phyloP scores from a whole-genome alignment of 2,113 vertebrate genomes.

The Gobius niger region DNA sequence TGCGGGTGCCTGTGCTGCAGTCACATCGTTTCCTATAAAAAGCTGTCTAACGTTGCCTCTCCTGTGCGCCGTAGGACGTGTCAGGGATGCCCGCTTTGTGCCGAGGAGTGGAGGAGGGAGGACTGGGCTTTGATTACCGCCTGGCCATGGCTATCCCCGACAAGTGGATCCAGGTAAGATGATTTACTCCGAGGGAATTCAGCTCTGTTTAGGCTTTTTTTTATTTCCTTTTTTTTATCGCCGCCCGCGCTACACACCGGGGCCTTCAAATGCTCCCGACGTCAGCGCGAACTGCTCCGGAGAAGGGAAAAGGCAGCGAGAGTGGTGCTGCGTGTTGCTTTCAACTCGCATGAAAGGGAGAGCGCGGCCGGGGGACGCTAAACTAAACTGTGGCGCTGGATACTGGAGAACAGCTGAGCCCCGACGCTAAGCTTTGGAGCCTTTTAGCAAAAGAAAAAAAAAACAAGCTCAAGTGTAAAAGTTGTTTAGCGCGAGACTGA shows the following conservation, averaged over 20 bases:
- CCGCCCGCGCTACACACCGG: not conserved
- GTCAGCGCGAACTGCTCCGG: not conserved
- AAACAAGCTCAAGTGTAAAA: slow-evolving; percentile 36
- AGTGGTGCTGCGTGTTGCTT: not conserved
- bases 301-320: slow-evolving; percentile 13
- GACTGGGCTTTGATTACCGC: slow-evolving; percentile 93
- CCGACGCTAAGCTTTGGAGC: slow-evolving; percentile 32
- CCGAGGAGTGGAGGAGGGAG: slow-evolving; percentile 84
- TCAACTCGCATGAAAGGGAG: slow-evolving; percentile 31
- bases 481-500: slow-evolving; percentile 3
- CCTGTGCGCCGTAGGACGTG: slow-evolving; percentile 83
- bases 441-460: not conserved
- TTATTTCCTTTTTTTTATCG: not conserved
- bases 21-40: slow-evolving; percentile 13
- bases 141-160: slow-evolving; percentile 97
- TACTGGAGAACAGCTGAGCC: slow-evolving; percentile 22
- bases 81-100: slow-evolving; percentile 97
- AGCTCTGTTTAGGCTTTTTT: not conserved
- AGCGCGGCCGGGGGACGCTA: slow-evolving; percentile 17
- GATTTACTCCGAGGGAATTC: slow-evolving; percentile 14
- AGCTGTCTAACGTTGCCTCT: slow-evolving; percentile 32
- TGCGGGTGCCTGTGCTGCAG: too few relatives aligned
- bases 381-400: slow-evolving; percentile 18
- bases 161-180: slow-evolving; percentile 96
- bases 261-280: slow-evolving; percentile 16